Percentiles rank a stretch among this genome's conserved stretches.
Conservation (phyloP, 2,888 invertebrate genomes). For the Abscondita cerata region DNA sequence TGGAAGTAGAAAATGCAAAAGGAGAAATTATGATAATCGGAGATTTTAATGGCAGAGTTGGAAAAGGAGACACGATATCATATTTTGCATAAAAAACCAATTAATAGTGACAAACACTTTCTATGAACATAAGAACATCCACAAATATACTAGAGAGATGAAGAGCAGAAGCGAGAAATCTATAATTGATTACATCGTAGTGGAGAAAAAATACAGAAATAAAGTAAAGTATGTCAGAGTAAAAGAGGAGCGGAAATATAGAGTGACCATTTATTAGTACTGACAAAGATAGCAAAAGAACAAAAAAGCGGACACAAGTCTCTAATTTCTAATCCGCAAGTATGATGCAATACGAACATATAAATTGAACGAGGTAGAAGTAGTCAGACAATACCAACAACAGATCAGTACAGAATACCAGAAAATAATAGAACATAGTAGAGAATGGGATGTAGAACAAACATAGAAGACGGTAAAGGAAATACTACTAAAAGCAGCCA, state of each 20-base stretch:
- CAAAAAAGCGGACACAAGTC: neutral
- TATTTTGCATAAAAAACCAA: conserved; percentile 4
- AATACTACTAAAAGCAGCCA: conserved; percentile 2
- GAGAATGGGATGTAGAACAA: conserved; percentile 3
- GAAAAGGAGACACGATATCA: too few species aligned
- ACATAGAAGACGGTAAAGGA: conserved; percentile 5
- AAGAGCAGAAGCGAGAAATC: neutral
- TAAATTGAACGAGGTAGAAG: conserved; percentile 5
- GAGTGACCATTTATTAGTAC: neutral
- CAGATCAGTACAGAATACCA: too few species aligned
- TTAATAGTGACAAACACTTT: conserved; percentile 7
- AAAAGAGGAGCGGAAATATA: neutral
- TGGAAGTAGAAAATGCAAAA: neutral
- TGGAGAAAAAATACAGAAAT: neutral
- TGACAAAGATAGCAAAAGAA: neutral
- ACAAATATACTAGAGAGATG: conserved; percentile 5
- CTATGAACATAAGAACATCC: too few species aligned
- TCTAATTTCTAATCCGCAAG: neutral
- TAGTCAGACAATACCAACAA: neutral
- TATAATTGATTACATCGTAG: conserved; percentile 2
- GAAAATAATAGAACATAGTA: too few species aligned
- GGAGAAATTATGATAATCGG: neutral
- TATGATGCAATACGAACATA: conserved; percentile 7
- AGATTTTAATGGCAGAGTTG: too few species aligned
- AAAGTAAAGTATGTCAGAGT: neutral